Evolutionary conservation across 2,888 invertebrate species (phyloP), one percentile per base, ranked within the genome.

Genomic region (Eilema griseolum): DNA sequence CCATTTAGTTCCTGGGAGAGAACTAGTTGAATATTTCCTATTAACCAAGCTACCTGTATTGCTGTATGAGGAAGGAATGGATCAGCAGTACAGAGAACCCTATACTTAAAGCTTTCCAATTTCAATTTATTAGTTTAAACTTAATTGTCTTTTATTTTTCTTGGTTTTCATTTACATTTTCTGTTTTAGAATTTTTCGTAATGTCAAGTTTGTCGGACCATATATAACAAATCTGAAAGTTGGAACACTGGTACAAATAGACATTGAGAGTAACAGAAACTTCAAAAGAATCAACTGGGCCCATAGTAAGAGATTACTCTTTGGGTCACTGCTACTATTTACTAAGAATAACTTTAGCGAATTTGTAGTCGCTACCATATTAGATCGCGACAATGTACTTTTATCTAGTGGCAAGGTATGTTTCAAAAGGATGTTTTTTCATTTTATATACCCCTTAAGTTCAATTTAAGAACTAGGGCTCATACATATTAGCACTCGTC

Each of bases 311-410:
- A 90, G 97, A 66, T 96, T 98, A 66, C 94, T 97, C 83, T 96
- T 90, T 87, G 98, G 98, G 0, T 96, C 97, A 0, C 91, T 98
- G 64, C 88, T 98, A 1, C 96, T 97, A 78, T 96, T 98, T 66
- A 97, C 97, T 0, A 95, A 95, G 3, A 96, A 97, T 83, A 93
- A 96, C 70, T 98, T 98, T 86, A 89, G 95, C 57, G 96, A 95
- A 57, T 92, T 97, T 52, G 92, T 97, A 66, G 95, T 98, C 77
- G 98, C 96, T 1, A 96, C 96, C 1, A 96, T 98, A 57, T 89
- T 96, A 10, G 96, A 96, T 65, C 93, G 97, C 1, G 95, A 97
- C 63, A 72, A 82, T 3, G 86, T 87, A 41, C 80, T 84, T 65
- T 80, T 95, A 20, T 66, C 72, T 20, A 74, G 82, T 64, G 93